Evolutionary conservation across 35 echinoderm and acorn worm species (phyloP), one percentile per base, ranked within the genome.

Genomic region (Patiria miniata): DNA sequence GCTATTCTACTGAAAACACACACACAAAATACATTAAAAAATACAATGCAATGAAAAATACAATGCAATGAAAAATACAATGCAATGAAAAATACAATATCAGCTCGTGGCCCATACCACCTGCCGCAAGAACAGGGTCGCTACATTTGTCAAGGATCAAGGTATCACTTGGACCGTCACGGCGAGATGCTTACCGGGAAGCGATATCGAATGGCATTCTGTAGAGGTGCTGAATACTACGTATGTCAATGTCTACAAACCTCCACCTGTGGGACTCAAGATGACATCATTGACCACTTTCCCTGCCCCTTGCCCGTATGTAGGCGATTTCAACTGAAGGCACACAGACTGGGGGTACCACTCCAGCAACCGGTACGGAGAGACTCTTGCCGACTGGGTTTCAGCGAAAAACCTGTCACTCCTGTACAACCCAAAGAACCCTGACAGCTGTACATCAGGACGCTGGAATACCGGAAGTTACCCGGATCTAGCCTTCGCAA

Each of bases 201-300:
- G n/a, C n/a, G n/a, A n/a, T n/a, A n/a, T n/a, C n/a, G 73, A 78
- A 78, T 78, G 73, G 73, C 12, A 21, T 26, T 21, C 73, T 30
- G 36, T 34, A 26, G 73, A 78, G 73, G 73, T 78, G 12, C 21
- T 26, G 29, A n/a, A n/a, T 30, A 34, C 36, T 34, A 78, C 73
- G 9, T 26, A 26, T 78, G 73, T 78, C 36, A 78, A 78, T 34
- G 36, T 78, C 73, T 78, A 78, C 73, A 78, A 78, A 78, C 9
- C 73, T 26, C 73, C 73, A 26, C 73, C 73, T 30, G 12, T 78
- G n/a, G 9, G 29, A 30, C 73, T 78, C 73, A 21, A 78, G 36
- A 14, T 30, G 21, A 34, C n/a, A 21, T 78, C 73, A 78, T 26
- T 12, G 12, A 9, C 73, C n/a, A 30, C 36, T 12, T 78, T 78